Conservation (phyloP, 2,888 invertebrate species). For the Diabrotica balteata region DNA sequence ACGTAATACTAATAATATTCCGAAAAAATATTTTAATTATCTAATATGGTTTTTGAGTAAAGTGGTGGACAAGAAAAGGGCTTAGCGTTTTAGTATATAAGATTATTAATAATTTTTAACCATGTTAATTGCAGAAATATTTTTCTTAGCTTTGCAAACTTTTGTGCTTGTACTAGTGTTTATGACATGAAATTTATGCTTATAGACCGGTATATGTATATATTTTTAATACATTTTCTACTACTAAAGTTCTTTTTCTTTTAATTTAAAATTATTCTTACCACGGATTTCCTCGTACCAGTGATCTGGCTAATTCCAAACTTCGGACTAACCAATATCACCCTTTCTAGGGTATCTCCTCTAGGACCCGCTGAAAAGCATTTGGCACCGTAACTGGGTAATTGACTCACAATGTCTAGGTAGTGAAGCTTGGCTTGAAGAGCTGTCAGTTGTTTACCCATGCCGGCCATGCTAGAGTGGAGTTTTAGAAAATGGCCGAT, state of each 20-base stretch:
- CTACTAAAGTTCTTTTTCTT: not conserved
- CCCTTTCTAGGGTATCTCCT: slow-evolving; percentile 75
- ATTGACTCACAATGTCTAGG: slow-evolving; percentile 86
- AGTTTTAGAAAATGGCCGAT: slow-evolving; percentile 86
- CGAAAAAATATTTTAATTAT: no score
- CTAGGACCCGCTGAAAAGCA: slow-evolving; percentile 71
- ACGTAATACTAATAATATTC: no score
- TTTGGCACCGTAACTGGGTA: slow-evolving; percentile 92
- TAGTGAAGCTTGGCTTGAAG: slow-evolving; percentile 90
- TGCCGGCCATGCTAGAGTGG: slow-evolving; percentile 83
- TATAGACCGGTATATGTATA: no score
- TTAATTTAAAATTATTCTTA: slow-evolving; percentile 57
- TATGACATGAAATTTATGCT: no score
- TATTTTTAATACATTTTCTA: no score
- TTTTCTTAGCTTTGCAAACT: no score
- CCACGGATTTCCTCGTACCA: slow-evolving; percentile 79
- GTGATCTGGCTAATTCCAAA: slow-evolving; percentile 86
- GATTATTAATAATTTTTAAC: no score
- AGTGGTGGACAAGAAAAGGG: no score
- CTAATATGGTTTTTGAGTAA: no score
- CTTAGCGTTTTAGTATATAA: no score
- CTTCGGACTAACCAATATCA: slow-evolving; percentile 78
- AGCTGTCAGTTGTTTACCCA: slow-evolving; percentile 81
- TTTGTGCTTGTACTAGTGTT: no score
- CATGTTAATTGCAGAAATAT: no score